Evolutionary conservation across 2,888 invertebrate genomes (phyloP).

Genomic region (Drosophila basisetae): DNA sequence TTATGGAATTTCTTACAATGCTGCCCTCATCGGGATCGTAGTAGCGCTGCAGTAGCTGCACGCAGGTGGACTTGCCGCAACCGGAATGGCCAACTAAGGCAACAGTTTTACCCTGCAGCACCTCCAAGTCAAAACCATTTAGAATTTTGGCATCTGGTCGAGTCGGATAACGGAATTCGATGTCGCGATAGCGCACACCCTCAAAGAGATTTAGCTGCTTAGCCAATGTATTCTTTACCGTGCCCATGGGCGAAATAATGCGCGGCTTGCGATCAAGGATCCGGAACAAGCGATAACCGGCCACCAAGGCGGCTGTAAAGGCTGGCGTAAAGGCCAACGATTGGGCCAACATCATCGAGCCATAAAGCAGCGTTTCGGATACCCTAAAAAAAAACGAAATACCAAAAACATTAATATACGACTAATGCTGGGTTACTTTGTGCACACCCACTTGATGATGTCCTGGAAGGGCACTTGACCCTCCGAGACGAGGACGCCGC

Average conservation of each 20-base stretch:
- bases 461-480: conserved; percentile 88
- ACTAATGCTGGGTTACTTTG: accelerated
- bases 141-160: conserved; percentile 91
- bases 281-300: conserved; percentile 89
- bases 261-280: conserved; percentile 88
- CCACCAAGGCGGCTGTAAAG: conserved; percentile 90
- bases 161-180: conserved; percentile 93
- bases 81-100: conserved; percentile 91
- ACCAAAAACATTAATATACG: not conserved
- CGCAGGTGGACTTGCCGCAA: conserved; percentile 93
- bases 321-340: conserved; percentile 92
- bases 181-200: conserved; percentile 87
- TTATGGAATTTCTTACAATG: conserved; percentile 85
- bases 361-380: conserved; percentile 91
- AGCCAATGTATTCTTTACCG: conserved; percentile 76
- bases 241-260: conserved; percentile 86
- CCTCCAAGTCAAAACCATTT: conserved; percentile 89
- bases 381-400: conserved; percentile 86
- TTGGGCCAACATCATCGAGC: conserved; percentile 92
- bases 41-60: conserved; percentile 91
- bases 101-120: conserved; percentile 90
- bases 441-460: conserved; percentile 88
- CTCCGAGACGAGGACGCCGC: conserved; percentile 89
- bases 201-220: conserved; percentile 83
- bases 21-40: conserved; percentile 91